Evolutionary conservation across 2,113 vertebrate species (phyloP).

Genomic region (Atractosteus spatula): DNA sequence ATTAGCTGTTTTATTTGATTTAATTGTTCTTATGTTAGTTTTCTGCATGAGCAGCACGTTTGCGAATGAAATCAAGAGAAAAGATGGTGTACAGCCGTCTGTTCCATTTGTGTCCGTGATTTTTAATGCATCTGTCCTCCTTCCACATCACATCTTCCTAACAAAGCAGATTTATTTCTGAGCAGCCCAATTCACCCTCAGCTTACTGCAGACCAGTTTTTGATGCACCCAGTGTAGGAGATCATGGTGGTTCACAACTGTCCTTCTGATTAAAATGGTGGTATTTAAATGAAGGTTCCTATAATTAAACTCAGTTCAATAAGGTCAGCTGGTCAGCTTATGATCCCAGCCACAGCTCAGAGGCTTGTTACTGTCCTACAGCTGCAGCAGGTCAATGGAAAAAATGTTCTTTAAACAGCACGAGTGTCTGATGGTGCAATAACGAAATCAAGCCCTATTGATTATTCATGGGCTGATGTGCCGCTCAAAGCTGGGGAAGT

Average conservation of each 20-base stretch:
- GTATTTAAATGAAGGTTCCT: constrained; percentile 44
- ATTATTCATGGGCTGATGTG: constrained; percentile 75
- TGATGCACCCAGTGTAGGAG: constrained; percentile 25
- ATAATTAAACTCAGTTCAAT: constrained; percentile 60
- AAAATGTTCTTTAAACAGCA: constrained; percentile 77
- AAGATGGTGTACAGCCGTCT: no score
- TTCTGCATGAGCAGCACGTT: no score
- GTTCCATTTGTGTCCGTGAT: no score
- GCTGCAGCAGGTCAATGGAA: constrained; percentile 75
- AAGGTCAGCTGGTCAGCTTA: constrained; percentile 72
- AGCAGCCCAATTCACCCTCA: no score
- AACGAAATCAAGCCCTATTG: constrained; percentile 78
- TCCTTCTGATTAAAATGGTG: constrained; percentile 22
- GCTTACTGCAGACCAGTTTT: neutral
- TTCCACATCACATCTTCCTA: no score
- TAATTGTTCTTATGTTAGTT: no score
- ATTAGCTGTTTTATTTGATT: no score
- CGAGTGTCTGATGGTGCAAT: constrained; percentile 82
- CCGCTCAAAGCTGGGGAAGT: constrained; percentile 76
- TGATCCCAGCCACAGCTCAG: constrained; percentile 74
- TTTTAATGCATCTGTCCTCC: no score
- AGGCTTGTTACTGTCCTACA: constrained; percentile 63
- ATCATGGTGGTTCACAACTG: constrained; percentile 29
- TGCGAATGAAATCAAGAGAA: no score
- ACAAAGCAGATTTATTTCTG: neutral